A percentile compares a stretch with the other conserved stretches of the same genome.
These are phyloP conservation scores for Drosophila triauraria DNA, from an alignment of 1,140 invertebrate species.

Conservation along the genomic window DNA sequence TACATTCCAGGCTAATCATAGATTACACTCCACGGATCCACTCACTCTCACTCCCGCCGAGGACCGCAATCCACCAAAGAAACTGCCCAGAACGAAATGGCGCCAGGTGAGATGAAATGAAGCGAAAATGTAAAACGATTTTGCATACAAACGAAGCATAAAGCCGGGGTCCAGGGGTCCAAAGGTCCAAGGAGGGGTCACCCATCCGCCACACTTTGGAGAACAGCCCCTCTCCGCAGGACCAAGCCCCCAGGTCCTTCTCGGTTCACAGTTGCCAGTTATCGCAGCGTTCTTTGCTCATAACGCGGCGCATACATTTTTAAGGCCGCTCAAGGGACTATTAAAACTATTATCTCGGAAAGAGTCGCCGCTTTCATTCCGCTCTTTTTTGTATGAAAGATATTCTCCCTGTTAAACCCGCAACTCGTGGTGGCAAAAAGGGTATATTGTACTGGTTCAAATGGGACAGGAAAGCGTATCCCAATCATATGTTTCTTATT, in stretches of 20 bases:
- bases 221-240: neutral
- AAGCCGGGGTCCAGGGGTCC: constrained; percentile 17
- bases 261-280: constrained; percentile 41
- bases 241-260: constrained; percentile 12
- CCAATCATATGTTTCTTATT: constrained; percentile 7
- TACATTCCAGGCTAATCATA: constrained; percentile 49
- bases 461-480: neutral
- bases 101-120: constrained; percentile 46
- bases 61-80: constrained; percentile 42
- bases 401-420: constrained; percentile 13
- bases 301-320: constrained; percentile 65
- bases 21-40: constrained; percentile 41
- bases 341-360: constrained; percentile 72
- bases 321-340: constrained; percentile 68
- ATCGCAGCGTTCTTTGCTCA: constrained; percentile 60
- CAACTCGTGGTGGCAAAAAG: neutral
- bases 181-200: constrained; percentile 32
- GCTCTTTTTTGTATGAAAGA: neutral
- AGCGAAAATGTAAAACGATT: constrained; percentile 55
- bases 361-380: constrained; percentile 24
- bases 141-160: constrained; percentile 55
- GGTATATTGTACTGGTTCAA: constrained; percentile 11
- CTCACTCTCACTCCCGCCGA: constrained; percentile 10
- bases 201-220: constrained; percentile 6
- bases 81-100: constrained; percentile 42